Percentiles rank a stretch among this genome's conserved stretches.
Evolutionary conservation across 2,888 invertebrate genomes (phyloP).

Genomic region (Cephus pulcher): DNA sequence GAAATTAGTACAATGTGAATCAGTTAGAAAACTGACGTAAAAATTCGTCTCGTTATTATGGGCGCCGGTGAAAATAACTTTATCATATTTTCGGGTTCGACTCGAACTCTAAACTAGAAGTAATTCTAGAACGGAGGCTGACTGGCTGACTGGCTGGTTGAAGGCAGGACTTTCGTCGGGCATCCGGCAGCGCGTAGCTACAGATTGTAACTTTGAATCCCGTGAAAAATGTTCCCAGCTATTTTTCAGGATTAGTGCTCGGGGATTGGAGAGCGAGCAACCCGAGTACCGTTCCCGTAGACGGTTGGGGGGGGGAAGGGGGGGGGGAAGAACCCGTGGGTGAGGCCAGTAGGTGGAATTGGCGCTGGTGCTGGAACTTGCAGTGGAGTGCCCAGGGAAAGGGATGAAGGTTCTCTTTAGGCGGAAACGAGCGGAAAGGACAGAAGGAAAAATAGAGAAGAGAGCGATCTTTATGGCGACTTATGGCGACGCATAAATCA

Average conservation of each 20-base stretch:
- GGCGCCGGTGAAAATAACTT: too few relatives aligned
- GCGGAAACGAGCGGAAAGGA: slow-evolving; percentile 21
- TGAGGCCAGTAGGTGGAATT: background rate
- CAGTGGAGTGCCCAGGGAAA: slow-evolving; percentile 9
- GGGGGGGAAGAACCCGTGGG: background rate
- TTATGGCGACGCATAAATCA: slow-evolving; percentile 57
- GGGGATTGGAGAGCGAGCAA: slow-evolving; percentile 25
- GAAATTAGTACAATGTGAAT: too few relatives aligned
- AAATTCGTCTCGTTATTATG: too few relatives aligned
- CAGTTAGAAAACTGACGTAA: too few relatives aligned
- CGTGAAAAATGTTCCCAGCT: slow-evolving; percentile 51
- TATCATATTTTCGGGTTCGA: too few relatives aligned
- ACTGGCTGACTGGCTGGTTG: too few relatives aligned
- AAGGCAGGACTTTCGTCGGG: slow-evolving; percentile 14
- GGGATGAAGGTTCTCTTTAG: background rate
- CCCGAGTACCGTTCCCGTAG: background rate
- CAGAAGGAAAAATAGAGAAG: slow-evolving; percentile 23
- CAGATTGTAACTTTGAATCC: slow-evolving; percentile 54
- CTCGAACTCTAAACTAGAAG: too few relatives aligned
- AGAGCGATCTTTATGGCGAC: slow-evolving; percentile 52
- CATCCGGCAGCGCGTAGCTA: slow-evolving; percentile 17
- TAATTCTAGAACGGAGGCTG: too few relatives aligned
- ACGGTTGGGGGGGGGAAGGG: background rate
- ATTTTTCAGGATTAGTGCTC: slow-evolving; percentile 58
- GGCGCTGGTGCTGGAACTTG: slow-evolving; percentile 17